Evolutionary conservation across 2,113 vertebrate genomes (phyloP), one percentile per base, ranked within the genome.

Genomic region (Cyprinodon tularosa): DNA sequence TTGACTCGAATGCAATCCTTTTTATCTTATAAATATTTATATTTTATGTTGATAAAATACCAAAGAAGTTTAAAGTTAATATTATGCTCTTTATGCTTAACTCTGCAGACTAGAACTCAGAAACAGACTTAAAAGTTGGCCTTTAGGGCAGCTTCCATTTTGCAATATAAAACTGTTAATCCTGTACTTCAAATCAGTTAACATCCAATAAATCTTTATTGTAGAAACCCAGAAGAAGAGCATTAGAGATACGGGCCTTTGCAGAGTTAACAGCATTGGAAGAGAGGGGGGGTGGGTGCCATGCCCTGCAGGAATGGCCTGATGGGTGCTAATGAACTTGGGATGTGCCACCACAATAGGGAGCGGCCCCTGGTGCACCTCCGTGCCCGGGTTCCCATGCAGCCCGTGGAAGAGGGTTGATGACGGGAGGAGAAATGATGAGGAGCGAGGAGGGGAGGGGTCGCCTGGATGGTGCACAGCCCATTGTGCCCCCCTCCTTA

Each of bases 241-340:
- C 59, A 20, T 57, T 20, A 57, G 50, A 20, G 8, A n/a, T 20
- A n/a, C 50, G 50, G 66, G 73, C 62, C 62, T 15, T 48, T 60
- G 65, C 57, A 66, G 67, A 47, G 66, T 71, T 14, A 66, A 45
- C 29, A 29, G 65, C 53, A 13, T 47, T 47, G 48, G 39, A 37
- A 0, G 0, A 68, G 50, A 5, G 76, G 11, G 17, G 14, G 4
- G 11, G 3, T 38, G 13, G 62, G 74, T 44, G 72, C 76, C 69
- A 61, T 61, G 79, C 71, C 74, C 72, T 59, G 66, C 76, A 81
- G 78, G 64, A 80, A 80, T 42, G 72, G 80, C 81, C 83, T 66
- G 85, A 78, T 64, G 84, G 71, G 81, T 95, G 93, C 94, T 95
- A 95, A 96, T 95, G 95, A 96, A 95, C 95, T 94, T 95, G 94